phyloP scores from a whole-genome alignment of 2,797 vertebrate genomes.

The Notoglanidium macrostoma region DNA sequence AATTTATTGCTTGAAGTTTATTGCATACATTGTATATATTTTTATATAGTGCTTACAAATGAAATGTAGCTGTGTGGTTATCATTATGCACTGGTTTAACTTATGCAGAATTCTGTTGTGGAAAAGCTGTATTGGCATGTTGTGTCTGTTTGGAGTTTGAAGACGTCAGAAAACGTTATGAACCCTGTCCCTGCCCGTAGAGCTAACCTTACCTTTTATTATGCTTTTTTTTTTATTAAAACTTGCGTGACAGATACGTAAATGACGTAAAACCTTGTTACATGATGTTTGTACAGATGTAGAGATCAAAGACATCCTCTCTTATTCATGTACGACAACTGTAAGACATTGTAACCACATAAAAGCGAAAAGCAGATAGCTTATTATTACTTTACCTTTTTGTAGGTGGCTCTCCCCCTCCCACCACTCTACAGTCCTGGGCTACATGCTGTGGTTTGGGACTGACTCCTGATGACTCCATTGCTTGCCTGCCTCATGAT shows the following conservation, averaged over 20 bases:
- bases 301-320: neutral
- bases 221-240: neutral
- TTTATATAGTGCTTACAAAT: neutral
- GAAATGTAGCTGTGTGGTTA: neutral
- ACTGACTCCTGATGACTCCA: slow-evolving; percentile 74
- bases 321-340: neutral
- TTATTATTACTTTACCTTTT: neutral
- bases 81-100: neutral
- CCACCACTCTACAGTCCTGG: slow-evolving; percentile 77
- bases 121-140: neutral
- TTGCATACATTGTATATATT: neutral
- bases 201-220: neutral
- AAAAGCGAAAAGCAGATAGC: neutral
- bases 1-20: neutral
- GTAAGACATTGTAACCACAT: neutral
- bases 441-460: slow-evolving; percentile 78
- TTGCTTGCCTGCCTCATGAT: slow-evolving; percentile 74
- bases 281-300: neutral
- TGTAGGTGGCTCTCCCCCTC: slow-evolving; percentile 77
- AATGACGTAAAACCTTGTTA: neutral
- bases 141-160: neutral
- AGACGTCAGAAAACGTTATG: neutral
- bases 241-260: neutral
- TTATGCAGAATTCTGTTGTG: neutral
- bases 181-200: neutral